Evolutionary conservation across 2,113 vertebrate species (phyloP).

Genomic region (Pelodiscus sinensis): DNA sequence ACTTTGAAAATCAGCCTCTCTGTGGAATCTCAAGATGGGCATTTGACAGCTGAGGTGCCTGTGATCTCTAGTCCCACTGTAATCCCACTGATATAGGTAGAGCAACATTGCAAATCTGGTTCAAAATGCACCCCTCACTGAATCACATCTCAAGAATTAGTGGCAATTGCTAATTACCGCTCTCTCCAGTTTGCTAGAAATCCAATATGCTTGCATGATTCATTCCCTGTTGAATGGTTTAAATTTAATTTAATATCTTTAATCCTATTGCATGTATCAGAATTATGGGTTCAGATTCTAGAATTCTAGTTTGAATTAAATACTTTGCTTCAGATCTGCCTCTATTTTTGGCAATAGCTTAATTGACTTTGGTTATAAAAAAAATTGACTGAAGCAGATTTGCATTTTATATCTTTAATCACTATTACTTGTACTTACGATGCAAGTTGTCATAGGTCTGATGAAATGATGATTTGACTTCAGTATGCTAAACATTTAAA

Average conservation of each 20-base stretch:
- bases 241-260: background rate
- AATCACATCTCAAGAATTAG: background rate
- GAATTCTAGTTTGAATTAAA: background rate
- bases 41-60: background rate
- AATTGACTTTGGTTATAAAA: background rate
- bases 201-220: background rate
- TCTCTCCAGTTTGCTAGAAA: background rate
- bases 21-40: background rate
- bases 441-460: background rate
- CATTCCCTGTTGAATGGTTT: background rate
- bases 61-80: background rate
- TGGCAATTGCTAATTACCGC: background rate
- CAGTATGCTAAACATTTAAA: background rate
- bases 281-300: background rate
- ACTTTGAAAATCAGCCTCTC: background rate
- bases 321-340: background rate
- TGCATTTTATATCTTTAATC: background rate
- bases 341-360: background rate
- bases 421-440: conserved; percentile 1
- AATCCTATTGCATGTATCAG: background rate
- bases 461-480: background rate
- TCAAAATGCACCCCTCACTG: background rate
- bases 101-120: background rate
- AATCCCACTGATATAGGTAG: background rate
- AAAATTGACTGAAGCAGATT: background rate